A percentile compares a stretch with the other conserved stretches of the same genome.
These are phyloP conservation scores for Parthenolecanium corni DNA, from an alignment of 2,888 invertebrate species.

Conservation along the genomic window DNA sequence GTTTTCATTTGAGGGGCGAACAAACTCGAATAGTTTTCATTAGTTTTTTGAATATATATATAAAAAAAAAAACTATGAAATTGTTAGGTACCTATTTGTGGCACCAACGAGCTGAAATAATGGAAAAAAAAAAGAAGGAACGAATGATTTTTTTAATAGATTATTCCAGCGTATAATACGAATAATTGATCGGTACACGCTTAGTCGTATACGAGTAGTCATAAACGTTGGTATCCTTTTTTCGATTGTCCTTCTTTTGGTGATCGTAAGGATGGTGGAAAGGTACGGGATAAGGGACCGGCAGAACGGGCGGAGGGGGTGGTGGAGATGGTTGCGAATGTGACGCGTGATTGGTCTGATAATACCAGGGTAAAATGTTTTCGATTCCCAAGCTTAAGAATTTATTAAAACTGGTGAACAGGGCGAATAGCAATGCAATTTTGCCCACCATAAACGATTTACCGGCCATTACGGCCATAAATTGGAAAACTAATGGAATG, in stretches of 20 bases:
- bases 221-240: conserved; percentile 3
- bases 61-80: too few species aligned
- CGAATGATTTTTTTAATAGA: too few species aligned
- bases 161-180: not conserved
- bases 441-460: conserved; percentile 68
- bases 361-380: not conserved
- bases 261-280: conserved; percentile 5
- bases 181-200: conserved; percentile 19
- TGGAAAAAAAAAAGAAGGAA: too few species aligned
- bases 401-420: conserved; percentile 15
- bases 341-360: not conserved
- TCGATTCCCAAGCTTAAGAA: not conserved
- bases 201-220: not conserved
- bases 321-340: conserved; percentile 1
- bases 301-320: conserved; percentile 3
- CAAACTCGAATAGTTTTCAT: too few species aligned
- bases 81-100: too few species aligned
- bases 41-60: too few species aligned
- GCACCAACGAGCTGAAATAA: too few species aligned
- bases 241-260: not conserved
- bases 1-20: too few species aligned
- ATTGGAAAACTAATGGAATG: conserved; percentile 72
- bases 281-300: not conserved
- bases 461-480: conserved; percentile 68
- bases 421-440: conserved; percentile 54